Percentiles rank a stretch among this genome's conserved stretches.
phyloP scores from a whole-genome alignment of 2,113 vertebrate genomes.

The Galeopterus variegatus region DNA sequence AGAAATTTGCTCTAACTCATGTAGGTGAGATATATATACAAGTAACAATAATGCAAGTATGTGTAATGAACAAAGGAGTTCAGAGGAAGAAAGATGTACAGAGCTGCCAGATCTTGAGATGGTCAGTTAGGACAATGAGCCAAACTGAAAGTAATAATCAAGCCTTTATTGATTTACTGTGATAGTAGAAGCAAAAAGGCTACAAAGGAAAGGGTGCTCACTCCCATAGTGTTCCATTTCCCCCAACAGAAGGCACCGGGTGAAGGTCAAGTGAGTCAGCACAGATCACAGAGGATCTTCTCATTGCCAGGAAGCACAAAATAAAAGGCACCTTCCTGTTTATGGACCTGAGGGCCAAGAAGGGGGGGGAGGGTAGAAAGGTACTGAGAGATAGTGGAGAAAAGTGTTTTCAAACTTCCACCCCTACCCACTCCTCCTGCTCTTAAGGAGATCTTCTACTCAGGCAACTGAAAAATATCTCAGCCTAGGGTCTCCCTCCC shows the following conservation, averaged over 20 bases:
- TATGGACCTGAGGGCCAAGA: neutral
- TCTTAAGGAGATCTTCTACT: neutral
- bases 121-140: neutral
- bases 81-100: neutral
- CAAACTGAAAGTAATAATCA: neutral
- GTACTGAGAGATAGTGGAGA: neutral
- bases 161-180: neutral
- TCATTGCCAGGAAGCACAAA: neutral
- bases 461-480: neutral
- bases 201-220: neutral
- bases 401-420: neutral
- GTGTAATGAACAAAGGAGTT: constrained; percentile 5
- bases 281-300: neutral
- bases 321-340: neutral
- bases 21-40: neutral
- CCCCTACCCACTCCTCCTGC: neutral
- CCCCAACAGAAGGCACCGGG: neutral
- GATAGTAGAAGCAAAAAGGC: neutral
- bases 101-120: constrained; percentile 1
- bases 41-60: neutral
- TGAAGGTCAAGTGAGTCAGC: neutral
- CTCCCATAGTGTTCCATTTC: neutral
- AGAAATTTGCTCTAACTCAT: constrained; percentile 13
- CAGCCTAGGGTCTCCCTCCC: neutral
- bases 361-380: neutral